Evolutionary conservation across 35 echinoderm and acorn worm species (phyloP), one percentile per base, ranked within the genome.

Genomic region (Acanthaster planci): DNA sequence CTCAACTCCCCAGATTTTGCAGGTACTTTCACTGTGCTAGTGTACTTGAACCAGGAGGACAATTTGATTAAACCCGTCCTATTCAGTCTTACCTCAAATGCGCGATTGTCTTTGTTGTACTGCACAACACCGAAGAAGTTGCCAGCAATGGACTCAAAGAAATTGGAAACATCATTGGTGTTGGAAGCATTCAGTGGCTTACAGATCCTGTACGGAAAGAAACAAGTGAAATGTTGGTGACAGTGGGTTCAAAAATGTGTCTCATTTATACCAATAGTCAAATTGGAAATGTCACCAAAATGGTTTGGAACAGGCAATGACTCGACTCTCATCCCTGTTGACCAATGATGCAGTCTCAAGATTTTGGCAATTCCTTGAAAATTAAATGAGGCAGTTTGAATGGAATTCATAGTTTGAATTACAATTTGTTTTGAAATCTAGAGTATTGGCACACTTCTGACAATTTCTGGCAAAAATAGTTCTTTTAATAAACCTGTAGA

Each of bases 71-170:
- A 27, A 5, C n/a, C 17, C 18, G n/a, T 68, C 5, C 17, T 34
- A 6, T 47, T 12, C 42, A 47, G 26, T 80, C 77, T 68, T 79
- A 97, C 95, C 95, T 97, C 95, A 91, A 97, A 97, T 8, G 67
- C 82, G 52, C 88, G 83, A 53, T 97, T 97, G 26, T 97, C 95
- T 88, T 97, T 97, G 76, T 92, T 97, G 40, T 97, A 97, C 58
- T 97, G 95, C 38, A 97, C 95, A 15, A 91, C 91, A 37, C 80
- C 84, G 64, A 84, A 84, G 68, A 97, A 97, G 80, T 97, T 97
- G 39, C 95, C 95, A 32, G 88, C 87, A 0, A 93, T 18, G 8
- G 80, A 47, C 32, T 85, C 80, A 50, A 58, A 79, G 34, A 97
- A 82, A 52, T 93, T 93, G 29, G 87, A 42, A 12, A 88, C 56